Conservation (phyloP, 2,888 invertebrate species). For the Amiota communis region DNA sequence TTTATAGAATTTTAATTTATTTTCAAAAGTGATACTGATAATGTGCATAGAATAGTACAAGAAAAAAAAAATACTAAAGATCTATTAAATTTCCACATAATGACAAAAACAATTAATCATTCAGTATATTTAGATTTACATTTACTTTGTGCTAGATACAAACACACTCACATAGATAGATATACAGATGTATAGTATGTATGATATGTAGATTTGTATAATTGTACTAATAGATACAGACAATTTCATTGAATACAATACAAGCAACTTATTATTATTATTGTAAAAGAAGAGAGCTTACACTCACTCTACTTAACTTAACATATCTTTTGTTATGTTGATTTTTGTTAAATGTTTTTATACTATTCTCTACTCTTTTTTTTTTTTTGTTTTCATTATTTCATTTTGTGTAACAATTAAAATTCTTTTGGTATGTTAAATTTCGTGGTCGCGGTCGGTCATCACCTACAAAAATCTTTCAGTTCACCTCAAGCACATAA, state of each 20-base stretch:
- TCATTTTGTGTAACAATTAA: constrained; percentile 48
- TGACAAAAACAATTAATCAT: constrained; percentile 66
- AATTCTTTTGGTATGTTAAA: constrained; percentile 64
- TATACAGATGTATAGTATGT: too few species aligned
- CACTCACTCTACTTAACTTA: constrained; percentile 51
- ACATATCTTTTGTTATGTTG: constrained; percentile 60
- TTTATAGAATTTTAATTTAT: constrained; percentile 63
- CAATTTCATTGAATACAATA: background rate
- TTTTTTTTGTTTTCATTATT: constrained; percentile 9
- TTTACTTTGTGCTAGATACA: constrained; percentile 1
- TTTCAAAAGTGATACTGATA: constrained; percentile 38
- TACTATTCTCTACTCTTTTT: background rate
- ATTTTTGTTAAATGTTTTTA: constrained; percentile 38
- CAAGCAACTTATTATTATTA: background rate
- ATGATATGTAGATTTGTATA: background rate
- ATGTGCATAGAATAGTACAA: background rate
- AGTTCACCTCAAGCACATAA: background rate
- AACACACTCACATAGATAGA: too few species aligned
- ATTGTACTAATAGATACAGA: background rate
- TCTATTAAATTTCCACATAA: constrained; percentile 63
- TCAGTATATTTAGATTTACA: constrained; percentile 54
- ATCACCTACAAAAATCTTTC: constrained; percentile 51
- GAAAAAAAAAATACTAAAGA: constrained; percentile 48
- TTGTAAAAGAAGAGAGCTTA: constrained; percentile 46
- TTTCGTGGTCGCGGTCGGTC: constrained; percentile 48